A percentile compares a stretch with the other conserved stretches of the same genome.
phyloP scores from a whole-genome alignment of 2,888 invertebrate genomes.

The Dasypolia templi region DNA sequence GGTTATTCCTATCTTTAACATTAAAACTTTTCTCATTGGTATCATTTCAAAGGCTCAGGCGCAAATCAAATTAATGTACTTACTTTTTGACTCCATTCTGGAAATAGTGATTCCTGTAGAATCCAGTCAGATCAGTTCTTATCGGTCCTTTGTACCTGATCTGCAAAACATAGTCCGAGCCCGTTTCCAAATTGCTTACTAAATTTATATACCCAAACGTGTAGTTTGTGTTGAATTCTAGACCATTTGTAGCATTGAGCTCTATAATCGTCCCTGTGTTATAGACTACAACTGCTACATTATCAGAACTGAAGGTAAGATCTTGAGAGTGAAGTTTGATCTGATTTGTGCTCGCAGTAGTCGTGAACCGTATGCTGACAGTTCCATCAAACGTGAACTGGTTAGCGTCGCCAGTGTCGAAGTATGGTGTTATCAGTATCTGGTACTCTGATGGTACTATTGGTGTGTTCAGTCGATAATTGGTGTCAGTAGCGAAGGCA shows the following conservation, averaged over 20 bases:
- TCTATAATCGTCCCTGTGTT: conserved; percentile 67
- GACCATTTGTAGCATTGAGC: conserved; percentile 71
- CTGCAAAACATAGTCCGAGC: conserved; percentile 83
- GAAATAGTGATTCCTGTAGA: conserved; percentile 91
- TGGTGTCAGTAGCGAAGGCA: conserved; percentile 74
- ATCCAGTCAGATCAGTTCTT: conserved; percentile 90
- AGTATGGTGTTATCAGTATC: conserved; percentile 88
- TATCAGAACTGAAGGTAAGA: conserved; percentile 72
- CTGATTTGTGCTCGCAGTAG: conserved; percentile 72
- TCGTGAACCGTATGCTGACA: conserved; percentile 82
- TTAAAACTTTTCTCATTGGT: no score
- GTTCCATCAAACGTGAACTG: conserved; percentile 88
- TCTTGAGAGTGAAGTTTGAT: conserved; percentile 85
- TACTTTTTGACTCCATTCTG: conserved; percentile 88
- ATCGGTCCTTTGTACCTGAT: conserved; percentile 90
- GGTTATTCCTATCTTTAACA: not conserved
- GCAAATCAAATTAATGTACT: conserved; percentile 68
- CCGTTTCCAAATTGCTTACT: conserved; percentile 75
- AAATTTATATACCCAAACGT: conserved; percentile 88
- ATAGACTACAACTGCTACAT: conserved; percentile 70
- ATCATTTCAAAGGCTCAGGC: not conserved
- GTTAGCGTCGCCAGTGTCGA: conserved; percentile 81
- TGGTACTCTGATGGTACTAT: conserved; percentile 89
- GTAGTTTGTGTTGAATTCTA: conserved; percentile 80
- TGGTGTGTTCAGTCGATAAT: conserved; percentile 81